Conservation (phyloP, 2,113 vertebrate genomes). For the Atherinomorus stipes region DNA sequence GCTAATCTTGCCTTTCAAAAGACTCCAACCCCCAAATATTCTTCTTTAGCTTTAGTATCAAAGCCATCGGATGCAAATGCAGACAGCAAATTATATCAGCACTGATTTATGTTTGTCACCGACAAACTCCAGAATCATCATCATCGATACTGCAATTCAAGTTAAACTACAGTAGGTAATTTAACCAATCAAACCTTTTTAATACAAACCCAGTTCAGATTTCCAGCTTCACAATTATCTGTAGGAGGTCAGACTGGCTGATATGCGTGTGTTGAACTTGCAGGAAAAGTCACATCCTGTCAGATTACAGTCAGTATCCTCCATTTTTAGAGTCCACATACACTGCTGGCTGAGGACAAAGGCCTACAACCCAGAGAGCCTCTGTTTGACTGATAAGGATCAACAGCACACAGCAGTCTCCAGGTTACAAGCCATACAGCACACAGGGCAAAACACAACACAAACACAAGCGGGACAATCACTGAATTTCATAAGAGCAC, state of each 20-base stretch:
- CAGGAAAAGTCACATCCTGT: background rate
- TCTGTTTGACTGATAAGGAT: background rate
- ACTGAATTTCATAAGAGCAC: conserved; percentile 14
- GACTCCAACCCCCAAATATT: too few relatives aligned
- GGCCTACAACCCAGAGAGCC: conserved; percentile 25
- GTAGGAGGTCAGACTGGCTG: background rate
- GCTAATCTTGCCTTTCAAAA: too few relatives aligned
- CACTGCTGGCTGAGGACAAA: background rate
- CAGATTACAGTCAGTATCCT: background rate
- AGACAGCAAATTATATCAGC: too few relatives aligned
- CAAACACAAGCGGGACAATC: background rate
- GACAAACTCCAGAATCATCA: too few relatives aligned
- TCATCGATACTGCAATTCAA: background rate
- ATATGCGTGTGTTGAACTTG: background rate
- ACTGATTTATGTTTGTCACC: too few relatives aligned
- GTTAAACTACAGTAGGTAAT: background rate
- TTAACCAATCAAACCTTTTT: conserved; percentile 2
- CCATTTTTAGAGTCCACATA: background rate
- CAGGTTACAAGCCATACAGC: conserved; percentile 29
- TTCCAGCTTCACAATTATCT: conserved; percentile 5
- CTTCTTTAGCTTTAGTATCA: too few relatives aligned
- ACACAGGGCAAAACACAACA: conserved; percentile 13
- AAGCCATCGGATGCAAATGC: too few relatives aligned
- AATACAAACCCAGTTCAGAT: conserved; percentile 17
- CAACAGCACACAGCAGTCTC: conserved; percentile 23